Base-by-base conservation (phyloP, 2,797 vertebrate species). In the Sebastes melanostomus region DNA sequence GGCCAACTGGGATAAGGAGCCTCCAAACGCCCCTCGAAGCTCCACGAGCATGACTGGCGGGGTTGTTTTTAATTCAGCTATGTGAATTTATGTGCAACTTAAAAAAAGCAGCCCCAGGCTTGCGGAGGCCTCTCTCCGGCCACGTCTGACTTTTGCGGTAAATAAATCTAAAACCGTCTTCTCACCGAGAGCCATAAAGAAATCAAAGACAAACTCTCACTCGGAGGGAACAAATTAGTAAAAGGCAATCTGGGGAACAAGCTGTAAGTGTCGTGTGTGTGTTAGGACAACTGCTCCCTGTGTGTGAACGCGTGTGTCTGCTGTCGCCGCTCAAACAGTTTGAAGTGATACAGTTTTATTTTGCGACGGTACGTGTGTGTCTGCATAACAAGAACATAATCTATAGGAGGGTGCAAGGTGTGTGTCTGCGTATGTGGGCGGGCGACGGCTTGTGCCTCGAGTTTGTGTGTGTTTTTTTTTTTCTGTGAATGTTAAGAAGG, bases 341-440 rank as follows among this genome's bases (percentile, higher is more conserved):
- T 10, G 74, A 86, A 90, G 89, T 85, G 91, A 89, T 86, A 88
- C 85, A 78, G 86, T 89, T 92, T 91, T 88, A 86, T 88, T 52
- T 85, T 85, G 77, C 71, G 34, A 66, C 29, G 34, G 86, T 91
- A 30, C 66, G 84, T 76, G 87, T 84, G 90, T 92, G 92, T 90
- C 86, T 88, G 88, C 88, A 22, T 92, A 92, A 93, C 90, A 92
- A 91, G 89, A 92, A 93, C 91, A 93, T 89, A 92, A 93, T 92
- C 91, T 92, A 93, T 93, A 92, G 90, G 92, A 91, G 92, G 91
- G 90, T 93, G 90, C 87, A 93, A 92, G 89, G 91, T 93, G 92
- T 93, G 90, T 91, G 91, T 88, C 66, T 88, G 85, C 62, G 82
- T 12, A 71, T 68, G 92, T 92, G 89, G 92, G 92, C 72, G 91